phyloP scores from a whole-genome alignment of 2,113 vertebrate genomes.

The Tenrec ecaudatus region DNA sequence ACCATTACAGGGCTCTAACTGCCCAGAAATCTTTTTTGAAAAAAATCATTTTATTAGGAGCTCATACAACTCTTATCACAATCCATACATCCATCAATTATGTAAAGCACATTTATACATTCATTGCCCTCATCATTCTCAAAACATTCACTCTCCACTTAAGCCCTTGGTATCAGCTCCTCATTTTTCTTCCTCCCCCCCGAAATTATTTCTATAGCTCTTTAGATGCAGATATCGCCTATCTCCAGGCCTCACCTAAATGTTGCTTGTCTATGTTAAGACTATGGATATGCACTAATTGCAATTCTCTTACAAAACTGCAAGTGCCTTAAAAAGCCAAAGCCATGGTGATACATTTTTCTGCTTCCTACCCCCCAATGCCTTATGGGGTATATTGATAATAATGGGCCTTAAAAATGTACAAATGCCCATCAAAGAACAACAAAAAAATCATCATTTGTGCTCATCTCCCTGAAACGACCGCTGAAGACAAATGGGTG shows the following conservation, averaged over 20 bases:
- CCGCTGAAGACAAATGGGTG: too few species aligned
- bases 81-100: too few species aligned
- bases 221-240: slow-evolving; percentile 4
- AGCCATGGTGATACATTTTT: not conserved
- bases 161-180: too few species aligned
- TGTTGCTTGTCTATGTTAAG: not conserved
- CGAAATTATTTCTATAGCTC: slow-evolving; percentile 30
- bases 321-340: slow-evolving; percentile 21
- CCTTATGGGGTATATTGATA: not conserved
- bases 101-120: too few species aligned
- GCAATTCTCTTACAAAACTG: slow-evolving; percentile 37
- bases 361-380: not conserved
- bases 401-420: slow-evolving; percentile 26
- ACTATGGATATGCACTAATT: slow-evolving; percentile 13
- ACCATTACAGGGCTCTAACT: not conserved
- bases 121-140: too few species aligned
- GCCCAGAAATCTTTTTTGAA: too few species aligned
- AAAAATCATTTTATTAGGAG: too few species aligned
- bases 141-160: too few species aligned
- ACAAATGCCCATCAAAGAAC: slow-evolving; percentile 61
- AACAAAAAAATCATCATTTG: too few species aligned
- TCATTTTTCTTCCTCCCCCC: not conserved
- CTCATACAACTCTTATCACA: too few species aligned
- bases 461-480: too few species aligned
- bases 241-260: slow-evolving; percentile 19